Percentiles rank a stretch among this genome's conserved stretches.
Evolutionary conservation across 2,888 invertebrate genomes (phyloP).

Genomic region (Erynnis tages): DNA sequence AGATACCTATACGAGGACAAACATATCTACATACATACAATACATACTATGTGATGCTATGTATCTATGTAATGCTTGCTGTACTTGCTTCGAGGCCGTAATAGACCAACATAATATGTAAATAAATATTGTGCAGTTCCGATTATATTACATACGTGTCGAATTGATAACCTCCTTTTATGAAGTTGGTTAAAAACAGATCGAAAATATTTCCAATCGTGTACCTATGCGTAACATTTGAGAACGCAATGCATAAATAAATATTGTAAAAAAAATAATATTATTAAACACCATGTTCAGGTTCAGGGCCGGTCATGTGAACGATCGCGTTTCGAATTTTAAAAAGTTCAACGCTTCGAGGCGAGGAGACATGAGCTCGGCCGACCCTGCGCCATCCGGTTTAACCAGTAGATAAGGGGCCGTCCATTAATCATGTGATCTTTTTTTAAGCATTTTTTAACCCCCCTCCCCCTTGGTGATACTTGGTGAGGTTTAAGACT

Average conservation of each 20-base stretch:
- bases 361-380: not conserved
- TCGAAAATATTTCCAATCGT: not conserved
- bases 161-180: too few relatives aligned
- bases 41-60: too few relatives aligned
- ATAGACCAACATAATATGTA: too few relatives aligned
- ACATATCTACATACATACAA: too few relatives aligned
- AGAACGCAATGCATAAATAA: not conserved
- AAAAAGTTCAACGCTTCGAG: conserved; percentile 9
- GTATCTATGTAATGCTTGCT: too few relatives aligned
- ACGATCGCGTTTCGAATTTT: not conserved
- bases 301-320: conserved; percentile 6
- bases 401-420: conserved; percentile 10
- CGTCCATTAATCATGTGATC: not conserved
- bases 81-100: too few relatives aligned
- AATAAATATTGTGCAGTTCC: too few relatives aligned
- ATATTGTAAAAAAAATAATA: not conserved
- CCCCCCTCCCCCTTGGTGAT: not conserved
- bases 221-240: not conserved
- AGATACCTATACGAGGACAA: too few relatives aligned
- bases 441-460: not conserved
- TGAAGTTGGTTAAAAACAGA: too few relatives aligned
- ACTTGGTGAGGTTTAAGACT: too few relatives aligned
- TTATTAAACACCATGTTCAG: not conserved
- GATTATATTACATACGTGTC: too few relatives aligned
- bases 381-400: conserved; percentile 13